phyloP scores from a whole-genome alignment of 2,113 vertebrate genomes.

The Syrrhaptes paradoxus region DNA sequence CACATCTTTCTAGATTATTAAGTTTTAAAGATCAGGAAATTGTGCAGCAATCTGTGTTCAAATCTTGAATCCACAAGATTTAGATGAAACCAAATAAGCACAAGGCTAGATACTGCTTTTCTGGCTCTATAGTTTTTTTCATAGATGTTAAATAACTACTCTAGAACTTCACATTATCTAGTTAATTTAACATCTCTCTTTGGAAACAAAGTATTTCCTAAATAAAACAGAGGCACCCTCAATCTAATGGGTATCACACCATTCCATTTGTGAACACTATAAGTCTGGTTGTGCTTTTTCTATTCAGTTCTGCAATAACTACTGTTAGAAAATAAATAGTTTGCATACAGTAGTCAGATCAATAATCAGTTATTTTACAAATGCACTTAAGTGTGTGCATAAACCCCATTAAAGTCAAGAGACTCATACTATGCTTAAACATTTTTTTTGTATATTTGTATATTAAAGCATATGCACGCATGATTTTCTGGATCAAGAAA shows the following conservation, averaged over 20 bases:
- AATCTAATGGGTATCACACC: neutral
- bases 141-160: neutral
- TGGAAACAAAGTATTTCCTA: neutral
- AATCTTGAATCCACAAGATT: neutral
- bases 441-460: neutral
- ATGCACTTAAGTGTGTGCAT: neutral
- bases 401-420: neutral
- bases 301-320: neutral
- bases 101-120: neutral
- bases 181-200: neutral
- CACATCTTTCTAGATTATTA: neutral
- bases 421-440: neutral
- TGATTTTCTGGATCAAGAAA: neutral
- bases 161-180: neutral
- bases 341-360: neutral
- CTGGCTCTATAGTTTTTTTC: neutral
- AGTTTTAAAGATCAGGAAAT: neutral
- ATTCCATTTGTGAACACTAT: neutral
- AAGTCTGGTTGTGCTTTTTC: neutral
- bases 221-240: neutral
- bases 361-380: neutral
- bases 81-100: neutral
- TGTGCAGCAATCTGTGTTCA: neutral
- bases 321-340: neutral
- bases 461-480: neutral